Percentiles rank a stretch among this genome's conserved stretches.
Evolutionary conservation across 2,113 vertebrate genomes (phyloP).

Genomic region (Cephalopterus ornatus): DNA sequence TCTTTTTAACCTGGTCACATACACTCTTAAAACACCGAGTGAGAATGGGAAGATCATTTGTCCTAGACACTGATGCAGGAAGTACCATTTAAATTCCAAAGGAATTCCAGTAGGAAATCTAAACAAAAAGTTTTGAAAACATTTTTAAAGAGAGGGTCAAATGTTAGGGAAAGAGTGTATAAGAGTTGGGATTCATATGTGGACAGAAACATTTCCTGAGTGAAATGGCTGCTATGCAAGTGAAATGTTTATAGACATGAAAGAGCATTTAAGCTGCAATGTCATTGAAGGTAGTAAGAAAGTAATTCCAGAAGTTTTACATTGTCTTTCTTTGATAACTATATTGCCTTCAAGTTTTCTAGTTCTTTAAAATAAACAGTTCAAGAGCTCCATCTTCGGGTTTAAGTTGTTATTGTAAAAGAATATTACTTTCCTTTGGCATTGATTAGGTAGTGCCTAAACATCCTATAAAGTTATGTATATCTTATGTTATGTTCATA

Average conservation of each 20-base stretch:
- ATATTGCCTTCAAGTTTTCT: not conserved
- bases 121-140: not conserved
- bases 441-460: not conserved
- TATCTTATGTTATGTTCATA: not conserved
- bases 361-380: not conserved
- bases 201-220: not conserved
- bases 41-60: not conserved
- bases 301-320: not conserved
- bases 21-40: not conserved
- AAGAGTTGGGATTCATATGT: not conserved
- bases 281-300: not conserved
- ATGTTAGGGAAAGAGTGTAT: not conserved
- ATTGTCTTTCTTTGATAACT: not conserved
- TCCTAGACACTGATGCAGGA: not conserved
- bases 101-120: not conserved
- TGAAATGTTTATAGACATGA: not conserved
- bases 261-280: not conserved
- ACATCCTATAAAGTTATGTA: not conserved
- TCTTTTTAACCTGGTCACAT: not conserved
- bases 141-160: not conserved
- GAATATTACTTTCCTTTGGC: not conserved
- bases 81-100: not conserved
- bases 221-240: not conserved
- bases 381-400: conserved; percentile 57
- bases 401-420: not conserved